Evolutionary conservation across 2,113 vertebrate species (phyloP).

Genomic region (Tenebrosternarchus preto): DNA sequence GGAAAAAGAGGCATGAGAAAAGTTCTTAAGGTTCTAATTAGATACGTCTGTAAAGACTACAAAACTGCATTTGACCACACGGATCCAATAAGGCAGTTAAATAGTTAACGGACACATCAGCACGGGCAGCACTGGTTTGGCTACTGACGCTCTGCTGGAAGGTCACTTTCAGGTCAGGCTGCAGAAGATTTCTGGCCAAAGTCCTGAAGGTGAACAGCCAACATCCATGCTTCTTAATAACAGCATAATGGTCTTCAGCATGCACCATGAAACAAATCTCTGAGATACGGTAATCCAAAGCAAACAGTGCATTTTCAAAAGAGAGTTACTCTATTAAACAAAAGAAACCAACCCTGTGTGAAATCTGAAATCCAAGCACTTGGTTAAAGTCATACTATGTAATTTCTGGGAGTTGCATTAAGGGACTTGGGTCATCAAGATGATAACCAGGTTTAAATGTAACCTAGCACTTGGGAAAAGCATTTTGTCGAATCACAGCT

Average conservation of each 20-base stretch:
- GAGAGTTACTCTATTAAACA: not conserved
- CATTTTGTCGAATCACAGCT: too few relatives aligned
- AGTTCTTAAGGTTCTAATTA: not conserved
- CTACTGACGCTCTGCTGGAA: not conserved
- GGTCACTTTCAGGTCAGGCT: not conserved
- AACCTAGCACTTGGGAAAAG: too few relatives aligned
- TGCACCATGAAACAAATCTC: not conserved
- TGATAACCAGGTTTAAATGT: too few relatives aligned
- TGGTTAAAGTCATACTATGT: too few relatives aligned
- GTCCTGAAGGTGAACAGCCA: constrained; percentile 8
- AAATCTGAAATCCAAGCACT: too few relatives aligned
- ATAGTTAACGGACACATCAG: not conserved
- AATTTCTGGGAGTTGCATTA: too few relatives aligned
- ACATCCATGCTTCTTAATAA: not conserved
- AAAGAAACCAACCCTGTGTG: too few relatives aligned
- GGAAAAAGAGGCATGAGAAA: constrained; percentile 12
- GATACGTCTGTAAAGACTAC: not conserved
- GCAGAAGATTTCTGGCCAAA: constrained; percentile 16
- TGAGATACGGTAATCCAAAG: constrained; percentile 1
- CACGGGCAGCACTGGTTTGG: not conserved
- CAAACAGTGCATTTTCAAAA: not conserved
- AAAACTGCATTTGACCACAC: not conserved
- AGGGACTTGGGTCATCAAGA: too few relatives aligned
- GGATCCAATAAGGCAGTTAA: not conserved
- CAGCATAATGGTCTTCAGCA: not conserved